Evolutionary conservation across 1,140 invertebrate species (phyloP), one percentile per base, ranked within the genome.

Genomic region (Rhynchophorus ferrugineus): DNA sequence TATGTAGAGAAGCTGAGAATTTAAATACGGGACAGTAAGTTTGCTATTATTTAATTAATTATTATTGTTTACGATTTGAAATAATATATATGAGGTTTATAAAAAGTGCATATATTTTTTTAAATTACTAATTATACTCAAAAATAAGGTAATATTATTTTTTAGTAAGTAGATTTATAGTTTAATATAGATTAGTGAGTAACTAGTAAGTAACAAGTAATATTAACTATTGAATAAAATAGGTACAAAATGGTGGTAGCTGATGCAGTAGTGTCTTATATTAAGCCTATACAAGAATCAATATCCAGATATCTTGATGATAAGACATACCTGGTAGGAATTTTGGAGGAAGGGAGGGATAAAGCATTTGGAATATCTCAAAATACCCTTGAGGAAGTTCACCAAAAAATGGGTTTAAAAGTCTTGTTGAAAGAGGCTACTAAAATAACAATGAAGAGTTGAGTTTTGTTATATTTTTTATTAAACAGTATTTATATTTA

Each of bases 161-260:
- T n/a, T n/a, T n/a, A n/a, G n/a, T n/a, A n/a, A n/a, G n/a, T n/a
- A n/a, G n/a, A n/a, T n/a, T n/a, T n/a, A n/a, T n/a, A n/a, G n/a
- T n/a, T n/a, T n/a, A n/a, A n/a, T n/a, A n/a, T n/a, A n/a, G n/a
- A n/a, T n/a, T n/a, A n/a, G n/a, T n/a, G n/a, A n/a, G n/a, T n/a
- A 29, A 6, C 24, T 29, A 29, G 11, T 6, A 29, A 29, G 11
- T 29, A 2, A 51, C 54, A 18, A 46, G 18, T 44, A 38, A 33
- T 24, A 46, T 16, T 16, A 49, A 21, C 42, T 59, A 33, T 60
- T 51, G 55, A 55, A 52, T 66, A 65, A n/a, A n/a, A 52, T 60
- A 81, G 80, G 56, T 94, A 89, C 61, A 95, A 95, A 74, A 57
- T 78, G 1, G 59, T 78, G 1, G 76, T 94, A 9, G 83, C 89